Conservation (phyloP, 53 echinoderm and acorn worm species). For the Astropecten irregularis region DNA sequence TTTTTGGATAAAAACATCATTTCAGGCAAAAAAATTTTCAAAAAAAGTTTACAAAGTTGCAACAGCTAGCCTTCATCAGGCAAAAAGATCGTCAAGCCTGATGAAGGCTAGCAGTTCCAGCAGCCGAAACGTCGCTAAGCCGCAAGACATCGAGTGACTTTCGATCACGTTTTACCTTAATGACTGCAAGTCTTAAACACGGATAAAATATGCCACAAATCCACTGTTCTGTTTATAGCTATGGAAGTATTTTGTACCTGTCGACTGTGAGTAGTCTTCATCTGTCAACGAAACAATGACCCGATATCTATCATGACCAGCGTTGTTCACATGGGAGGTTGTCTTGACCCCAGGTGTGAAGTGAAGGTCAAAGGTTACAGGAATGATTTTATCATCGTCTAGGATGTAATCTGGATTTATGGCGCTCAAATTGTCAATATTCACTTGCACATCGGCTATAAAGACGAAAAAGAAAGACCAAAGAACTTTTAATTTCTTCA, state of each 20-base stretch:
- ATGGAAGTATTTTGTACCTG: slow-evolving; percentile 8
- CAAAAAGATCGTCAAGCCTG: no score
- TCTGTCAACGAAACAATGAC: slow-evolving; percentile 31
- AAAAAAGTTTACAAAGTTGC: no score
- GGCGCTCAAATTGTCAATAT: neutral
- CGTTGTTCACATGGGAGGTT: slow-evolving; percentile 27
- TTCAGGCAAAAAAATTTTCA: no score
- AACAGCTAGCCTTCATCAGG: no score
- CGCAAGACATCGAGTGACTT: neutral
- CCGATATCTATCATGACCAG: slow-evolving; percentile 46
- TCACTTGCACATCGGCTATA: slow-evolving; percentile 37
- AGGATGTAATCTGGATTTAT: neutral
- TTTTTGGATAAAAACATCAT: no score
- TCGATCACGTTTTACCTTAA: neutral
- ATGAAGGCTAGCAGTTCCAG: no score
- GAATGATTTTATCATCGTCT: neutral
- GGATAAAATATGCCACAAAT: neutral
- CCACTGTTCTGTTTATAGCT: neutral
- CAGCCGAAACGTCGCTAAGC: no score
- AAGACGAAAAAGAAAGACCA: neutral
- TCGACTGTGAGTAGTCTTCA: no score
- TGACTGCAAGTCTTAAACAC: neutral
- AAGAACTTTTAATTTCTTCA: neutral
- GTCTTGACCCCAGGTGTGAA: slow-evolving; percentile 39
- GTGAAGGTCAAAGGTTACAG: slow-evolving; percentile 47